These are phyloP conservation scores for Notospermus geniculatus DNA, from an alignment of 1,140 invertebrate species.

Conservation along the genomic window DNA sequence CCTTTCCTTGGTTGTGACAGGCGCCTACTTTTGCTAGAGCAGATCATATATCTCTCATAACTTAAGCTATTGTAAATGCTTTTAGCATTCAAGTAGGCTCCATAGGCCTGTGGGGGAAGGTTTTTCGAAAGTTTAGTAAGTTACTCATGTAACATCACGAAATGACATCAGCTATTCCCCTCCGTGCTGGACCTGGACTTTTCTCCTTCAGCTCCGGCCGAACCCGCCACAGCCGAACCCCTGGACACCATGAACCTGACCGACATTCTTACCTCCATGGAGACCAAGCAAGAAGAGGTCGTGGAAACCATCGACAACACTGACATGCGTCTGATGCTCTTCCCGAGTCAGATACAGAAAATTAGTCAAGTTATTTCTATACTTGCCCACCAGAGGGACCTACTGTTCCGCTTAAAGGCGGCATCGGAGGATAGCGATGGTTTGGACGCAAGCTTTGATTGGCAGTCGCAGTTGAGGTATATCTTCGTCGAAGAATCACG, in stretches of 20 bases:
- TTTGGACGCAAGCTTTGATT: constrained; percentile 32
- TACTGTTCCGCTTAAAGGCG: constrained; percentile 36
- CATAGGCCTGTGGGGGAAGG: too few species aligned
- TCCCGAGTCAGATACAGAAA: constrained; percentile 51
- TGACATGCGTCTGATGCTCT: constrained; percentile 42
- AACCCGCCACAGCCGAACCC: constrained; percentile 36
- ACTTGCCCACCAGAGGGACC: constrained; percentile 43
- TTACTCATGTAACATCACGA: too few species aligned
- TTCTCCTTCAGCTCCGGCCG: constrained; percentile 23
- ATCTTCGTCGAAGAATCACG: constrained; percentile 34
- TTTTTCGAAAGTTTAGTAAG: too few species aligned
- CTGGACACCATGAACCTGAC: constrained; percentile 46
- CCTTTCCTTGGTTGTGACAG: too few species aligned
- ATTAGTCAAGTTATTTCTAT: constrained; percentile 39
- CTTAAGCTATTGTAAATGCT: too few species aligned
- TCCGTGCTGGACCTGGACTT: background rate
- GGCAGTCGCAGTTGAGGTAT: constrained; percentile 44
- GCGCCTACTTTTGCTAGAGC: too few species aligned
- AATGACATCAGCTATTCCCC: too few species aligned
- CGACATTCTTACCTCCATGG: constrained; percentile 4
- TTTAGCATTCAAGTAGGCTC: too few species aligned
- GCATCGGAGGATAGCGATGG: constrained; percentile 20
- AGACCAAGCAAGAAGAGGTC: constrained; percentile 13
- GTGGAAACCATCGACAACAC: constrained; percentile 11
- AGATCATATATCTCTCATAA: too few species aligned